phyloP scores from a whole-genome alignment of 2,113 vertebrate species.

The Gobiocypris rarus region DNA sequence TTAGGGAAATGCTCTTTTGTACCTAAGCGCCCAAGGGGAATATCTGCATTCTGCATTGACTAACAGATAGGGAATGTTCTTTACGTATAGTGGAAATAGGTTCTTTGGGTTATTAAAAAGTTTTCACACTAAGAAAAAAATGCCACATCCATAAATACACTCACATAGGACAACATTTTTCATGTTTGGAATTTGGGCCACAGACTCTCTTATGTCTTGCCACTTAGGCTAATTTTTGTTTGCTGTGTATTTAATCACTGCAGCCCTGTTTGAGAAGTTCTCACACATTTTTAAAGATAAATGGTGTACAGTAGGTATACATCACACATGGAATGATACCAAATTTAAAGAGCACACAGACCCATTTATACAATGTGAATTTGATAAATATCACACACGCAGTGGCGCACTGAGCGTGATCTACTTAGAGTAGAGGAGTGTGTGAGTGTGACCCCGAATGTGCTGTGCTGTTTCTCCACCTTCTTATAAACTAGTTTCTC shows the following conservation, averaged over 20 bases:
- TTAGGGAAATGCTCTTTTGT: no score
- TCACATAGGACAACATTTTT: slow-evolving; percentile 18
- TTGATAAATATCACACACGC: slow-evolving; percentile 26
- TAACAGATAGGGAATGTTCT: no score
- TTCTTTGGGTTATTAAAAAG: no score
- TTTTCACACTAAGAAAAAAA: no score
- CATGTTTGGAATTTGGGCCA: slow-evolving; percentile 46
- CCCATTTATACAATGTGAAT: slow-evolving; percentile 27
- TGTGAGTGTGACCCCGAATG: slow-evolving; percentile 44
- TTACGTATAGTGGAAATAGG: no score
- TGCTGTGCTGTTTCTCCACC: slow-evolving; percentile 38
- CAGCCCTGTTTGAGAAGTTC: not conserved
- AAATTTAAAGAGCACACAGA: slow-evolving; percentile 17
- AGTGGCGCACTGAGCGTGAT: slow-evolving; percentile 5
- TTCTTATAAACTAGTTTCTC: slow-evolving; percentile 40
- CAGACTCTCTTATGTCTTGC: slow-evolving; percentile 27
- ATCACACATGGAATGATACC: not conserved
- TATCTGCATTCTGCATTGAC: no score
- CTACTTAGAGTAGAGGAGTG: slow-evolving; percentile 29
- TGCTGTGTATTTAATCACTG: slow-evolving; percentile 8
- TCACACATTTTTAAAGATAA: slow-evolving; percentile 24
- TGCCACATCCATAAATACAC: not conserved
- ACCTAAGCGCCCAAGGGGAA: no score
- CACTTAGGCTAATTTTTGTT: slow-evolving; percentile 2
- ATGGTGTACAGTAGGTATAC: slow-evolving; percentile 4